Conservation (phyloP, 2,113 vertebrate species). For the Isichthys henryi region DNA sequence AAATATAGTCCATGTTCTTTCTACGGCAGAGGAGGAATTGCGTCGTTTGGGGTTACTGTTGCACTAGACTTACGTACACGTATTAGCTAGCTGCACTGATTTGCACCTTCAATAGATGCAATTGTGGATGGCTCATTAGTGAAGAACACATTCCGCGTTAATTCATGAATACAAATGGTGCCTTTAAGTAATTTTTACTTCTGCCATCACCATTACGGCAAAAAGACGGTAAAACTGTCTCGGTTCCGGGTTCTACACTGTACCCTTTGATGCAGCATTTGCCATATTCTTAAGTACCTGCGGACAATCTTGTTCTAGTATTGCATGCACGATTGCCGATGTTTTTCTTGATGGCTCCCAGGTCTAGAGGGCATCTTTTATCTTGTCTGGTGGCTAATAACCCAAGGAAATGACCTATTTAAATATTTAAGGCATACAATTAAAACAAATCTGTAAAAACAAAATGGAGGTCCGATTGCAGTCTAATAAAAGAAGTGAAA, state of each 20-base stretch:
- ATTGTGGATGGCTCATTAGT: not conserved
- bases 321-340: not conserved
- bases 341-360: not conserved
- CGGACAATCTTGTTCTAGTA: not conserved
- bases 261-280: not conserved
- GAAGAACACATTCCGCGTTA: not conserved
- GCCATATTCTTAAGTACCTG: not conserved
- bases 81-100: not conserved
- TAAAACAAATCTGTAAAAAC: slow-evolving; percentile 1
- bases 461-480: not conserved
- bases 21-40: not conserved
- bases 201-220: not conserved
- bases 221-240: not conserved
- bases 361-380: not conserved
- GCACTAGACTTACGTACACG: not conserved
- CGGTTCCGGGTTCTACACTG: not conserved
- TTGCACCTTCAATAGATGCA: not conserved
- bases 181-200: not conserved
- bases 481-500: not conserved
- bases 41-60: not conserved
- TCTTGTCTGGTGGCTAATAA: not conserved
- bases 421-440: slow-evolving; percentile 7
- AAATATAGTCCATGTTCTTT: not conserved
- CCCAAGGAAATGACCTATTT: slow-evolving; percentile 3
- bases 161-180: not conserved